Evolutionary conservation across 2,113 vertebrate genomes (phyloP), one percentile per base, ranked within the genome.

Genomic region (Trochalopteron elliotii): DNA sequence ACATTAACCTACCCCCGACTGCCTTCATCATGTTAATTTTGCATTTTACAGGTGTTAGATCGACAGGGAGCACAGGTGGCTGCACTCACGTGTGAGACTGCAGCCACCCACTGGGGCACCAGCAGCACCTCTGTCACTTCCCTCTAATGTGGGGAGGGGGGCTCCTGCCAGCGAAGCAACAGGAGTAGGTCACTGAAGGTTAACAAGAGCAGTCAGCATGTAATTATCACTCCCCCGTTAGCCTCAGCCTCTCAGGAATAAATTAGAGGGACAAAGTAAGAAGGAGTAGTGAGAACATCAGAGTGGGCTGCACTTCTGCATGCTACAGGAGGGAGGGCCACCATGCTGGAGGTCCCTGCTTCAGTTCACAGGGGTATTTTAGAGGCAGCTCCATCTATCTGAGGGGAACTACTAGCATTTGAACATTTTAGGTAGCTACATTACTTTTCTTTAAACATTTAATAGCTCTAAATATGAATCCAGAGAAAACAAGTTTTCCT

Each of bases 51-150:
- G 2, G 4, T 95, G 86, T 94, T 90, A 59, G 71, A 70, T 81
- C 68, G 68, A 39, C 84, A 57, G 83, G 83, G 76, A 86, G 93
- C 93, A 90, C 95, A 95, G 95, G 94, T 90, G 89, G 86, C 83
- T 91, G 76, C 64, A 47, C 80, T 92, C 88, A 93, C 21, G 12
- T 87, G 87, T 68, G 76, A 90, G 90, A 15, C 65, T 56, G 56
- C 83, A 47, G 77, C 50, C 87, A 94, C 81, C 77, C 81, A 35
- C 64, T 49, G 92, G 16, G 88, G 49, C 57, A 74, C 33, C 63
- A 57, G 52, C 60, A 83, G 68, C 92, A 89, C 71, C 86, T 92
- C 89, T 93, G 89, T 78, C 90, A 74, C 50, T 55, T 93, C 47
- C 33, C 71, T 20, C 33, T 12, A 9, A 55, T 2, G 42, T 47